Conservation (phyloP, 2,888 invertebrate genomes). For the Megamerina dolium region DNA sequence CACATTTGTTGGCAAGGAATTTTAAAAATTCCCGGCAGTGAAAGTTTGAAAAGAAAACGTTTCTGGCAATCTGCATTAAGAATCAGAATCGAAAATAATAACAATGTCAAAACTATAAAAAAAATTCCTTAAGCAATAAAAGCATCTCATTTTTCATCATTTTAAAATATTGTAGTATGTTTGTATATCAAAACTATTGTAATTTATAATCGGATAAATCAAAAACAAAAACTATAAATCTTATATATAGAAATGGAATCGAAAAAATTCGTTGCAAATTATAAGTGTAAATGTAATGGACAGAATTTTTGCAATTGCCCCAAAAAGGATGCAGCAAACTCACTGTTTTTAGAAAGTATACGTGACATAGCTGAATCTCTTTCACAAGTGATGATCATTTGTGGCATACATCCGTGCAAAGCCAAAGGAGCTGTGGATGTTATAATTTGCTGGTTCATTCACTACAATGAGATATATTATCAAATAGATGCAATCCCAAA, state of each 20-base stretch:
- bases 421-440: slow-evolving; percentile 32
- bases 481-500: slow-evolving; percentile 19
- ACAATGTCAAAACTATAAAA: too few species aligned
- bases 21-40: too few species aligned
- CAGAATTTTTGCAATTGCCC: slow-evolving; percentile 20
- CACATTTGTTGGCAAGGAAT: too few species aligned
- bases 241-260: slow-evolving; percentile 7
- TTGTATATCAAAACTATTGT: too few species aligned
- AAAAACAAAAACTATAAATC: too few species aligned
- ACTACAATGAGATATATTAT: slow-evolving; percentile 36
- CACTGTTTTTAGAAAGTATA: slow-evolving; percentile 14
- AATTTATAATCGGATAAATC: not conserved
- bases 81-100: too few species aligned
- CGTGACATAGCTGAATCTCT: slow-evolving; percentile 13
- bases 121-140: too few species aligned
- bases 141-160: too few species aligned
- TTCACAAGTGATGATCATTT: slow-evolving; percentile 21
- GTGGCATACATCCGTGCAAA: slow-evolving; percentile 38
- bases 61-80: too few species aligned
- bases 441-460: slow-evolving; percentile 34
- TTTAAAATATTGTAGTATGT: too few species aligned
- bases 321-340: slow-evolving; percentile 5
- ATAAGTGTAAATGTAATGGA: slow-evolving; percentile 22
- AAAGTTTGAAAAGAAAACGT: too few species aligned
- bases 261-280: slow-evolving; percentile 21